Evolutionary conservation across 2,113 vertebrate species (phyloP).

Genomic region (Xenus cinereus): DNA sequence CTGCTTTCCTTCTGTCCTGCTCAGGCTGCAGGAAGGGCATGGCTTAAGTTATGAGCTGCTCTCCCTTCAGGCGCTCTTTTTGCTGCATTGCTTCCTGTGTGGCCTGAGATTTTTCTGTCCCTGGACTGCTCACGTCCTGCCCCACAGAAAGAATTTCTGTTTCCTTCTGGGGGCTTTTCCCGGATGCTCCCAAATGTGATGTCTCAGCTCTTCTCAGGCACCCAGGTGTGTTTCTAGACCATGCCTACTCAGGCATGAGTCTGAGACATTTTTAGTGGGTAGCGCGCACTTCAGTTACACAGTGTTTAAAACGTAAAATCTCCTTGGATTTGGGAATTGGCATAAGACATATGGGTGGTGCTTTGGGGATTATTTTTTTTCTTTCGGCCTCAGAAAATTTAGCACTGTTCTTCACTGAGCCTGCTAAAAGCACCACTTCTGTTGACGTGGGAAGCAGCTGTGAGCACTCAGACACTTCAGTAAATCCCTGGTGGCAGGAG

Average conservation of each 20-base stretch:
- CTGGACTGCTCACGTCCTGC: not conserved
- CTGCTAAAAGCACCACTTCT: not conserved
- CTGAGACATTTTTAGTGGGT: not conserved
- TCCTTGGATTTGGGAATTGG: accelerated
- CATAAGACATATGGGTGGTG: accelerated
- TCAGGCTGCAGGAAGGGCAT: not conserved
- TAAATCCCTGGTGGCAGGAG: not conserved
- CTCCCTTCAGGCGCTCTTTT: not conserved
- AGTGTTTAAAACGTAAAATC: not conserved
- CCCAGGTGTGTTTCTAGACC: not conserved
- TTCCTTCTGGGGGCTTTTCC: not conserved
- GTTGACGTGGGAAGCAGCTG: not conserved
- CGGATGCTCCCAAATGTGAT: not conserved
- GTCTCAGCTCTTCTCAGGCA: not conserved
- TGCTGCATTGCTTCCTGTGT: not conserved
- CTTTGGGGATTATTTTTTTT: not conserved
- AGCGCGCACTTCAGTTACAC: not conserved
- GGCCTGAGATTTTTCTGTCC: not conserved
- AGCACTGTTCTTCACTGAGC: not conserved
- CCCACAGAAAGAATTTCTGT: not conserved
- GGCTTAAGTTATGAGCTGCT: not conserved
- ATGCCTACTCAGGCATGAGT: not conserved
- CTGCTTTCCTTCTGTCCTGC: not conserved
- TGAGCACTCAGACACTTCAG: not conserved
- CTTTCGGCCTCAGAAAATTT: not conserved